Conservation (phyloP, 2,113 vertebrate species). For the Indri indri region DNA sequence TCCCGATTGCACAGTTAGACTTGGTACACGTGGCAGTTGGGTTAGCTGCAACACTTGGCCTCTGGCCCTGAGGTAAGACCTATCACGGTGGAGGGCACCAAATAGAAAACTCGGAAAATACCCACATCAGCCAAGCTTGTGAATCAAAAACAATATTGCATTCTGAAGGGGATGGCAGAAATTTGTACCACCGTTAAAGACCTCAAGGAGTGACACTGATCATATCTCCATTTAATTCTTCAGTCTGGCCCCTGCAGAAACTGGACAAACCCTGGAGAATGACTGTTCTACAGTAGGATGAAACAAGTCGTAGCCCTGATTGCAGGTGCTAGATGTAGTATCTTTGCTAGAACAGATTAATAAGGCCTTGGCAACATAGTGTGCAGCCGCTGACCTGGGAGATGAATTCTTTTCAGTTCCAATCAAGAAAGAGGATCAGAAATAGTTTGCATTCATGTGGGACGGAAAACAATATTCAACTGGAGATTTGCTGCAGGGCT, state of each 20-base stretch:
- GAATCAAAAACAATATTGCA: neutral
- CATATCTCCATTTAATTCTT: neutral
- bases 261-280: neutral
- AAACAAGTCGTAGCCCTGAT: neutral
- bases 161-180: neutral
- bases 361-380: neutral
- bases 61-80: neutral
- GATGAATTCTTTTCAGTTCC: neutral
- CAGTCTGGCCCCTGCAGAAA: neutral
- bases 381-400: neutral
- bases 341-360: neutral
- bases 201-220: neutral
- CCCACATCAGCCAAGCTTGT: neutral
- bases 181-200: neutral
- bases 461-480: neutral
- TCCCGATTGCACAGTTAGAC: neutral
- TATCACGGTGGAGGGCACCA: neutral
- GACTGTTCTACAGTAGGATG: neutral
- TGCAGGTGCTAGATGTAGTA: neutral
- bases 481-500: neutral
- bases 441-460: neutral
- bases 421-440: neutral
- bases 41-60: neutral
- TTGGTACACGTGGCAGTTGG: neutral
- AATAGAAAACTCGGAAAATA: neutral